phyloP scores from a whole-genome alignment of 2,888 invertebrate genomes.

The Drosophila kanekoi region DNA sequence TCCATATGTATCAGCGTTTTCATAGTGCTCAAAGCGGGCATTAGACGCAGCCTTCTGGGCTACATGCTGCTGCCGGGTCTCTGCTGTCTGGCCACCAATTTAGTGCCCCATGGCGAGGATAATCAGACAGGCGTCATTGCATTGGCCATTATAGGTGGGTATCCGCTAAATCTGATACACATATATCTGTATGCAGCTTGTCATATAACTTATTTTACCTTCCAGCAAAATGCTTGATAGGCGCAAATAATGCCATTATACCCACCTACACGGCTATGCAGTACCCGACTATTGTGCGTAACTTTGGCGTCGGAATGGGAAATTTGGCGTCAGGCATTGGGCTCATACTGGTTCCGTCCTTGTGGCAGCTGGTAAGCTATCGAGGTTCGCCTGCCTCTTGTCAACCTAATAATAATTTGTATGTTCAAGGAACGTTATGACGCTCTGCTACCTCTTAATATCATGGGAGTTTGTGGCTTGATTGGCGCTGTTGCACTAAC shows the following conservation, averaged over 20 bases:
- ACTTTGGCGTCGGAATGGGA: slow-evolving; percentile 90
- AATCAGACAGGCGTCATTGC: slow-evolving; percentile 87
- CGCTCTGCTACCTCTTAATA: slow-evolving; percentile 85
- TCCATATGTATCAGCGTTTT: slow-evolving; percentile 91
- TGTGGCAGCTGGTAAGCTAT: slow-evolving; percentile 90
- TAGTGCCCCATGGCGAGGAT: slow-evolving; percentile 86
- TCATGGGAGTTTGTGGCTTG: slow-evolving; percentile 86
- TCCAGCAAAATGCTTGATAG: slow-evolving; percentile 90
- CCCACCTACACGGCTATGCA: slow-evolving; percentile 91
- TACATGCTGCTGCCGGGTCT: slow-evolving; percentile 89
- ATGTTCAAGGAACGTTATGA: slow-evolving; percentile 84
- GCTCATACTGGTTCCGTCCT: slow-evolving; percentile 91
- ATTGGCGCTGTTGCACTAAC: slow-evolving; percentile 86
- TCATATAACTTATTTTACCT: slow-evolving; percentile 5
- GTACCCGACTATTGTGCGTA: slow-evolving; percentile 90
- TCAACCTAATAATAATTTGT: background rate
- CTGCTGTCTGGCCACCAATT: slow-evolving; percentile 88
- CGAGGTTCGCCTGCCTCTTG: background rate
- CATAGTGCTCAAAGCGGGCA: slow-evolving; percentile 89
- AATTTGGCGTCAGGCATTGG: slow-evolving; percentile 92
- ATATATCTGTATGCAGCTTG: background rate
- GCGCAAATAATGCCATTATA: slow-evolving; percentile 91
- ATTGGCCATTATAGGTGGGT: slow-evolving; percentile 89
- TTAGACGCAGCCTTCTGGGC: slow-evolving; percentile 89
- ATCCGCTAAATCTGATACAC: background rate